A percentile compares a stretch with the other conserved stretches of the same genome.
phyloP scores from a whole-genome alignment of 2,113 vertebrate species.

The Chamaea fasciata region DNA sequence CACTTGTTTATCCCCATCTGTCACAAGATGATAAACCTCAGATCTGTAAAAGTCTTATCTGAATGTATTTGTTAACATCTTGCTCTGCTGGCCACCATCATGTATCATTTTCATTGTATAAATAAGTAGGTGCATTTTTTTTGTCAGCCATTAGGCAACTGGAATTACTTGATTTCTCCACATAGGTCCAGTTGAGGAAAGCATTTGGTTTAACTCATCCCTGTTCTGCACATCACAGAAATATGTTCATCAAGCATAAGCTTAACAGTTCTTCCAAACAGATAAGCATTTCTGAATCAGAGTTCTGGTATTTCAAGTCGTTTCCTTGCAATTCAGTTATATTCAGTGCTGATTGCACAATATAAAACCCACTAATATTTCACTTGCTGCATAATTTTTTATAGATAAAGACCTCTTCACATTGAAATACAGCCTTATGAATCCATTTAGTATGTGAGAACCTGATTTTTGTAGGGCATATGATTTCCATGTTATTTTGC shows the following conservation, averaged over 20 bases:
- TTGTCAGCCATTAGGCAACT: not conserved
- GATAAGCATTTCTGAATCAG: not conserved
- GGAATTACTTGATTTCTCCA: not conserved
- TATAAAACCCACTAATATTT: constrained; percentile 7
- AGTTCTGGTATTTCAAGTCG: not conserved
- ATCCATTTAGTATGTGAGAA: not conserved
- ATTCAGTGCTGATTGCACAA: constrained; percentile 13
- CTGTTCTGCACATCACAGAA: not conserved
- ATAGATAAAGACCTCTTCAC: constrained; percentile 33
- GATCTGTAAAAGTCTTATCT: not conserved
- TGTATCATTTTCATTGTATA: not conserved
- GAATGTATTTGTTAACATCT: not conserved
- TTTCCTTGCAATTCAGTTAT: not conserved
- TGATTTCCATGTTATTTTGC: not conserved
- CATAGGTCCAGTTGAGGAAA: not conserved
- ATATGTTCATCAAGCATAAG: not conserved
- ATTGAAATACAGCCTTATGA: not conserved
- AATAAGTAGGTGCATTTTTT: constrained; percentile 4
- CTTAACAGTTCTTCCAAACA: not conserved
- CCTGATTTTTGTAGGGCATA: not conserved
- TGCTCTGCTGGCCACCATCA: not conserved
- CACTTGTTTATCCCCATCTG: constrained; percentile 36
- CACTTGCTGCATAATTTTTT: not conserved
- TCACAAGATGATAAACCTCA: constrained; percentile 29
- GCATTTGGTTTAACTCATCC: not conserved